phyloP scores from a whole-genome alignment of 2,113 vertebrate genomes.

The Ploceus nigricollis region DNA sequence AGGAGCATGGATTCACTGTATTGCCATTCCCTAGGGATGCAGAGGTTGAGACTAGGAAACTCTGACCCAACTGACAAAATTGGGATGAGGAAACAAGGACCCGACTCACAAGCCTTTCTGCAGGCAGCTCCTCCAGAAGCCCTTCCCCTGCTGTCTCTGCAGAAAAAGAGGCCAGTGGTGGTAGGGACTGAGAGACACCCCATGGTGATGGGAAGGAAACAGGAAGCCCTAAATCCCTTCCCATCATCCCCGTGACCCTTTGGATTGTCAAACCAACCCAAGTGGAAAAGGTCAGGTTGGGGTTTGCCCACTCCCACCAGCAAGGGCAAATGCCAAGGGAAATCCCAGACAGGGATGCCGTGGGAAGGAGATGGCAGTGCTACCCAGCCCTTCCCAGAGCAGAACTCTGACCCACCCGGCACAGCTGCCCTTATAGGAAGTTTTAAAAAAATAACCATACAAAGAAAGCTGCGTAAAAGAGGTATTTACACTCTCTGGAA shows the following conservation, averaged over 20 bases:
- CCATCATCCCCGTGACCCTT: not conserved
- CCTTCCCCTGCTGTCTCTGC: not conserved
- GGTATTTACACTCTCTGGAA: conserved; percentile 28
- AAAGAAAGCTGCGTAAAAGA: conserved; percentile 17
- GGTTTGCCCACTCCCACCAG: not conserved
- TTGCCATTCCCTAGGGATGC: not conserved
- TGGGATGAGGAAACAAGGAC: not conserved
- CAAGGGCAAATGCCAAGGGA: not conserved
- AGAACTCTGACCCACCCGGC: not conserved
- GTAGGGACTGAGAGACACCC: not conserved
- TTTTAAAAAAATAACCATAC: not conserved
- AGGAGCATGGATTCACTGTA: not conserved
- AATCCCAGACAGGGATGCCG: not conserved
- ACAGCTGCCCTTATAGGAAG: not conserved
- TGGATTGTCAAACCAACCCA: not conserved
- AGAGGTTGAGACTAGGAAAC: not conserved
- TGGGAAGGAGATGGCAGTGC: not conserved
- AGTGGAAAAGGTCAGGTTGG: not conserved
- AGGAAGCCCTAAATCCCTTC: not conserved
- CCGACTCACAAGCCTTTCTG: not conserved
- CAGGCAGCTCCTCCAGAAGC: not conserved
- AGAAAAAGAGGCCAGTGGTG: not conserved
- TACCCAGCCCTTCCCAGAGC: not conserved
- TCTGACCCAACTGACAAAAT: not conserved
- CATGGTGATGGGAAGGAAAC: not conserved